Evolutionary conservation across 2,888 invertebrate species (phyloP).

Genomic region (Mechanitis mazaeus): DNA sequence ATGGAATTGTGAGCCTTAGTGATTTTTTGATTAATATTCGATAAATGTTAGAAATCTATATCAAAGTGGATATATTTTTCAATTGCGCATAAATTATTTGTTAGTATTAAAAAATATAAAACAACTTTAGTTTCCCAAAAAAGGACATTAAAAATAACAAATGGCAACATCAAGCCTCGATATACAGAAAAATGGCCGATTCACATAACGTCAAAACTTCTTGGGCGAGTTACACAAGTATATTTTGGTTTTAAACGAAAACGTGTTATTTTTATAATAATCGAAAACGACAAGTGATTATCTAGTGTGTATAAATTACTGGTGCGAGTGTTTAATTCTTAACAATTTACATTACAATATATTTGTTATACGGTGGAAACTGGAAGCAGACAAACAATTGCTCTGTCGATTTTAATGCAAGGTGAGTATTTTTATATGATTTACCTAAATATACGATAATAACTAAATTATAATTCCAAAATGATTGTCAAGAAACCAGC

Average conservation of each 20-base stretch:
- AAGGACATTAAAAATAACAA: conserved; percentile 11
- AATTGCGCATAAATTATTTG: not conserved
- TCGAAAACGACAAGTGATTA: conserved; percentile 34
- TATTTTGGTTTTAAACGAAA: conserved; percentile 41
- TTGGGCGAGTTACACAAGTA: conserved; percentile 39
- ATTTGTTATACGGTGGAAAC: conserved; percentile 42
- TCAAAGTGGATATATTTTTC: not conserved
- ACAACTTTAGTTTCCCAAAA: not conserved
- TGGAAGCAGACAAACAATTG: conserved; percentile 41
- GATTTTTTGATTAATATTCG: too few species aligned
- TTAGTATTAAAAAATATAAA: not conserved
- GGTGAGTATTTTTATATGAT: conserved; percentile 51
- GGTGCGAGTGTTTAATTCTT: conserved; percentile 38
- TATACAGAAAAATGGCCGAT: conserved; percentile 65
- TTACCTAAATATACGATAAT: conserved; percentile 10
- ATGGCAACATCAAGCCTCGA: conserved; percentile 56
- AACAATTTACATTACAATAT: conserved; percentile 31
- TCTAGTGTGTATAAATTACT: conserved; percentile 47
- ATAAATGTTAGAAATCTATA: not conserved
- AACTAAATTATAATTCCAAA: too few species aligned
- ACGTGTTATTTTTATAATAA: conserved; percentile 53
- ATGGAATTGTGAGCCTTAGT: too few species aligned
- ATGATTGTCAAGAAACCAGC: not conserved
- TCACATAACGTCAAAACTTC: conserved; percentile 64
- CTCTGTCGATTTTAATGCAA: conserved; percentile 58